phyloP scores from a whole-genome alignment of 1,140 invertebrate species.

The Macrobrachium nipponense region DNA sequence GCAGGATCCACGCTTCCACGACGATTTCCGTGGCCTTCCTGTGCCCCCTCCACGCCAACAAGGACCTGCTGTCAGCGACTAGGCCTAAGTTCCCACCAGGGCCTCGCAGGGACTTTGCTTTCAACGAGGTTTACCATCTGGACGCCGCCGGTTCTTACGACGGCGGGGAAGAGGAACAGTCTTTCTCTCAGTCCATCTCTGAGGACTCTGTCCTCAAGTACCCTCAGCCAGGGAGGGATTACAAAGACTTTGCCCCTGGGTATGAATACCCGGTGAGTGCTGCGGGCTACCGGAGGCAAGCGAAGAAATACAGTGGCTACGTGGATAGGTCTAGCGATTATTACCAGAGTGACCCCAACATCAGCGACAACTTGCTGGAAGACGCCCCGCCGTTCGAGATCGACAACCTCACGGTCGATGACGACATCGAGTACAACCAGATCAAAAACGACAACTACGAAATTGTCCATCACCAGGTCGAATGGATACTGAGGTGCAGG shows the following conservation, averaged over 20 bases:
- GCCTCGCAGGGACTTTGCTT: background rate
- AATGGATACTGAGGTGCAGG: conserved; percentile 21
- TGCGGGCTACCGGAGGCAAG: background rate
- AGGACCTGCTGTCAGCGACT: conserved; percentile 18
- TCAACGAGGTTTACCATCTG: background rate
- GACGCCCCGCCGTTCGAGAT: background rate
- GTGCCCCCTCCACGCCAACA: conserved; percentile 48
- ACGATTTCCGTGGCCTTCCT: conserved; percentile 40
- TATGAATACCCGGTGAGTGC: background rate
- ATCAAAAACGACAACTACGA: conserved; percentile 42
- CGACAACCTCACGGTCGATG: conserved; percentile 30
- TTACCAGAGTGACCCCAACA: background rate
- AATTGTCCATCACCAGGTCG: conserved; percentile 30
- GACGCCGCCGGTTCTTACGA: conserved; percentile 46
- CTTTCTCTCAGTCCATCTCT: conserved; percentile 33
- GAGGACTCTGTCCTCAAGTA: conserved; percentile 22
- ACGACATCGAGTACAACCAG: conserved; percentile 27
- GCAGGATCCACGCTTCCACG: conserved; percentile 33
- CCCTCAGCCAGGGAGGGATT: background rate
- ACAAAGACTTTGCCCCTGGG: background rate
- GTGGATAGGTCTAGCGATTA: background rate
- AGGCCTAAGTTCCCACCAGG: background rate
- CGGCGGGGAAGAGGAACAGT: conserved; percentile 14
- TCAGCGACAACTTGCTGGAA: background rate
- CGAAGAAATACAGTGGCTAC: background rate